Evolutionary conservation across 2,797 vertebrate species (phyloP), one percentile per base, ranked within the genome.

Genomic region (Etheostoma perlongum): DNA sequence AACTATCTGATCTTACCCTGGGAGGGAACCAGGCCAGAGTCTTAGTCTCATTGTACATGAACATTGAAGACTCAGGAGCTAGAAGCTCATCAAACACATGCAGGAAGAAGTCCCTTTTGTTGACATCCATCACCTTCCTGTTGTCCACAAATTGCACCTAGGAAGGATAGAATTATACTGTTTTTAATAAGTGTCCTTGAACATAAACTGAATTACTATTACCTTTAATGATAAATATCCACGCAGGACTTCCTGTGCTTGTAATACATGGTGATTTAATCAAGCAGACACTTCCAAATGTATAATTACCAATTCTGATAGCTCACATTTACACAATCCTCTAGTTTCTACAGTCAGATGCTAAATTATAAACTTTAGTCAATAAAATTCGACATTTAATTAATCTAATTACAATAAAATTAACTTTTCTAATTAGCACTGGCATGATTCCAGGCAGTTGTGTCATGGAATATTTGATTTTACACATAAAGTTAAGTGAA

Each of bases 11-110:
- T 55, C 70, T 84, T 95, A 98, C 98, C 96, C 90, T 93, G 74
- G 96, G 92, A 80, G 97, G 98, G 91, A 99, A 99, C 98, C 98
- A 99, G 84, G 95, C 95, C 61, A 98, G 90, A 30, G 96, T 96
- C 55, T 95, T 87, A 27, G 92, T 95, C 75, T 97, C 95, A 0
- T 98, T 96, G 80, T 95, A 96, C 52, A 95, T 95, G 90, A 99
- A 96, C 97, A 97, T 96, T 62, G 95, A 92, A 5, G 96, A 97
- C 42, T 96, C 89, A 15, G 96, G 96, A 80, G 92, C 93, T 40
- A 95, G 76, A 69, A 99, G 93, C 63, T 97, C 94, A 18, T 96
- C 91, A 92, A 98, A 97, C 81, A 96, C 92, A 1, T 97, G 92
- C 79, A 97, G 88, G 88, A 99, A 99, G 85, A 99, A 94, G 77